phyloP scores from a whole-genome alignment of 2,888 invertebrate genomes.

The Tenthredo scrophulariae region DNA sequence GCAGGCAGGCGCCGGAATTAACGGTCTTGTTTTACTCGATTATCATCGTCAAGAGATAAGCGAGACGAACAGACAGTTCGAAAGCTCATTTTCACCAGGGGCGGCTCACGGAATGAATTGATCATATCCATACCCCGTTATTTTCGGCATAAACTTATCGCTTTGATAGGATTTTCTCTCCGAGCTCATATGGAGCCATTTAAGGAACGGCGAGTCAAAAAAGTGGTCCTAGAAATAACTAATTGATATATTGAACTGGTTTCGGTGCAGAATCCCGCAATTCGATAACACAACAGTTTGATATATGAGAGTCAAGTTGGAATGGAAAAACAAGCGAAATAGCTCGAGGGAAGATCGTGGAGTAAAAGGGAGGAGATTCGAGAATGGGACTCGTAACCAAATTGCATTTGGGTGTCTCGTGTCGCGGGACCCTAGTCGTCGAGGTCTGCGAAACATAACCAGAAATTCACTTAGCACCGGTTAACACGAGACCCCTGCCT shows the following conservation, averaged over 20 bases:
- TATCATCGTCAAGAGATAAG: conserved; percentile 30
- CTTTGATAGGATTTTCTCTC: neutral
- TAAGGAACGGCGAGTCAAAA: neutral
- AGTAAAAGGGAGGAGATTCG: conserved; percentile 27
- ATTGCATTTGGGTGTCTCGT: conserved; percentile 50
- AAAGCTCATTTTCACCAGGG: conserved; percentile 30
- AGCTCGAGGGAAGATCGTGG: conserved; percentile 11
- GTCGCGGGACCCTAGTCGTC: conserved; percentile 28
- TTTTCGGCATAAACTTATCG: neutral
- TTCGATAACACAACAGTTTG: neutral
- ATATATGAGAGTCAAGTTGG: neutral
- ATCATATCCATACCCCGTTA: conserved; percentile 12
- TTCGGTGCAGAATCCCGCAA: neutral
- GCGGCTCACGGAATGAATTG: conserved; percentile 24
- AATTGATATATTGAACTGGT: neutral
- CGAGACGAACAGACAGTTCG: conserved; percentile 35
- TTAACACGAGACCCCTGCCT: conserved; percentile 66
- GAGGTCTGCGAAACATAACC: conserved; percentile 67
- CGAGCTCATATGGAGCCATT: neutral
- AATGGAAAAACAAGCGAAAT: conserved; percentile 33
- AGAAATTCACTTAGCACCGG: conserved; percentile 74
- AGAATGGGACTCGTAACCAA: conserved; percentile 47
- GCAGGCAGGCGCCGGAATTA: conserved; percentile 69
- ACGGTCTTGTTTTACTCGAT: conserved; percentile 73
- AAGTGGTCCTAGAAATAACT: neutral